phyloP scores from a whole-genome alignment of 2,113 vertebrate genomes.

The Coryphaenoides rupestris region DNA sequence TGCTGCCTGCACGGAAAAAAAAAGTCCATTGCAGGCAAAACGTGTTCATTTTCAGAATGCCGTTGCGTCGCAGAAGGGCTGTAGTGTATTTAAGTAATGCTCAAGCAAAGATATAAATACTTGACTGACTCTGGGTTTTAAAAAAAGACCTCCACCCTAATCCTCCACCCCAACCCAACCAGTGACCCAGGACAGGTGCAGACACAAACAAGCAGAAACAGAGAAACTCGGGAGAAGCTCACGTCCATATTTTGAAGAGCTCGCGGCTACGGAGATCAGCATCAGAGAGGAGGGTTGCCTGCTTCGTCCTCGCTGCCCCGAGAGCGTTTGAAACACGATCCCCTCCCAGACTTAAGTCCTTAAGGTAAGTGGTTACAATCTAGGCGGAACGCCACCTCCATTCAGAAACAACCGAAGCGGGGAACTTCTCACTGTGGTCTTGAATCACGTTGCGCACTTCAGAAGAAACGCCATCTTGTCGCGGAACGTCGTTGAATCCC shows the following conservation, averaged over 20 bases:
- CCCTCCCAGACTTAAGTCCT: constrained; percentile 31
- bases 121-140: constrained; percentile 34
- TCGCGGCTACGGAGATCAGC: constrained; percentile 13
- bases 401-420: constrained; percentile 33
- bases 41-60: constrained; percentile 31
- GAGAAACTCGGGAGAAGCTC: constrained; percentile 38
- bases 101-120: constrained; percentile 50
- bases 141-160: constrained; percentile 14
- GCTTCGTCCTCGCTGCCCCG: constrained; percentile 38
- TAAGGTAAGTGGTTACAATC: constrained; percentile 63
- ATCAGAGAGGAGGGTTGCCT: constrained; percentile 21
- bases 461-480: constrained; percentile 36
- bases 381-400: constrained; percentile 51
- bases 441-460: constrained; percentile 7
- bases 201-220: constrained; percentile 42
- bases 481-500: constrained; percentile 22
- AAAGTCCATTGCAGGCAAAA: constrained; percentile 30
- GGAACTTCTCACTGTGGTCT: constrained; percentile 21
- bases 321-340: constrained; percentile 38
- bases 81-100: constrained; percentile 22
- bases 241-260: constrained; percentile 31
- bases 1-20: constrained; percentile 16
- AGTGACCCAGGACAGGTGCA: constrained; percentile 38
- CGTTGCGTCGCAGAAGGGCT: constrained; percentile 16
- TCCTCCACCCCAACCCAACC: constrained; percentile 32